Evolutionary conservation across 2,797 vertebrate species (phyloP), one percentile per base, ranked within the genome.

Genomic region (Chanos chanos): DNA sequence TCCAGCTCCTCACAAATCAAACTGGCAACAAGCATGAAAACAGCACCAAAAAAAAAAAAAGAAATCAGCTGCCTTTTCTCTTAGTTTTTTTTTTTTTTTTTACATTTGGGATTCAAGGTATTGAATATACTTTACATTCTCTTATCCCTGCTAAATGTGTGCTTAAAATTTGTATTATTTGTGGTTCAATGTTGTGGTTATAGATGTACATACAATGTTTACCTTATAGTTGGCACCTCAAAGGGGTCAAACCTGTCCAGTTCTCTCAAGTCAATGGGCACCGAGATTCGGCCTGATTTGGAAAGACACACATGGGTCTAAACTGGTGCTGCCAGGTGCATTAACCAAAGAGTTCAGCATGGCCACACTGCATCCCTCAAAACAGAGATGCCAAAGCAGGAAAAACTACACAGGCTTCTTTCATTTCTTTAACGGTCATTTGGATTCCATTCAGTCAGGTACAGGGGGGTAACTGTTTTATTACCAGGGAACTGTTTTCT

Each of bases 191-290:
- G 7, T 27, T 25, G 25, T 6, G 27, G 5, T 27, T 5, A 25
- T 6, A 25, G 4, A 25, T 27, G 25, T 37, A 4, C 18, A 25
- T n/a, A 52, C 2, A 2, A 22, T 0, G 12, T 72, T 3, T 57
- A 96, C 96, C 90, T 94, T 82, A 99, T 93, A 15, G 94, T 98
- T 69, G 96, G 96, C 12, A 98, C 95, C 5, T 86, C 68, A 1
- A 96, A 96, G 0, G 96, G 96, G 81, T 98, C 90, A 64, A 99
- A 99, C 6, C 69, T 76, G 10, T 96, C 91, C 16, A 98, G 57
- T 10, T 80, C 89, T 73, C 83, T 90, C 39, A 95, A 40, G 71
- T 98, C 90, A 56, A 99, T 94, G 5, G 96, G 96, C 64, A 99
- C 94, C 2, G 95, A 98, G 63, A 98, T 85, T 3, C 94, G 90